Evolutionary conservation across 2,797 vertebrate species (phyloP), one percentile per base, ranked within the genome.

Genomic region (Paedocypris micromegethes): DNA sequence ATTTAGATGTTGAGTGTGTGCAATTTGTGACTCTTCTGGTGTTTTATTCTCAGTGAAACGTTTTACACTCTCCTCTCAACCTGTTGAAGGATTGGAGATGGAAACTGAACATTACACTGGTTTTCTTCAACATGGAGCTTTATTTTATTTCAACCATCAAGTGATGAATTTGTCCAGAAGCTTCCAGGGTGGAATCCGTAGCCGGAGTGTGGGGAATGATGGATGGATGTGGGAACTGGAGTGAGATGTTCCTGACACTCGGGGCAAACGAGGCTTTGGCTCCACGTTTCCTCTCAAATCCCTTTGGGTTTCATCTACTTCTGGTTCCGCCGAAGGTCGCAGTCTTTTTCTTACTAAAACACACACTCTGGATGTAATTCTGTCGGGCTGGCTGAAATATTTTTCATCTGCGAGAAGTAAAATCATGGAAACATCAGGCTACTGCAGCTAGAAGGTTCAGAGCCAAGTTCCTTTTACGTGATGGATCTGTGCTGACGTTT

Each of bases 401-500:
- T 58, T 64, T 45, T 37, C 37, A 45, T 67, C 9, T 66, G 60
- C 37, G n/a, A 23, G 23, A 50, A 60, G 57, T 37, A 66, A 60
- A 42, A 41, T 38, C 6, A n/a, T 62, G 42, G 55, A 68, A 69
- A 63, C 53, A 45, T 45, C 50, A 47, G 46, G 44, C 40, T 44
- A 62, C 48, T 43, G 23, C 5, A 55, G 58, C 51, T 55, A 61
- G 47, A 41, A 51, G 49, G 23, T 37, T 68, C 47, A 2, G 40
- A 63, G 59, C 53, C 40, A 41, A 43, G 60, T 54, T 38, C 38
- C 53, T 60, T 69, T 55, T 47, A 69, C 49, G 49, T 68, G 59
- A 68, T 53, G 65, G 44, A 23, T 66, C 59, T 47, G 58, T 63
- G 55, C 47, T 73, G 71, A 69, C 72, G 59, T 38, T 54, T 69